These are phyloP conservation scores for Melipona beecheii DNA, from an alignment of 2,888 invertebrate genomes.

Conservation along the genomic window DNA sequence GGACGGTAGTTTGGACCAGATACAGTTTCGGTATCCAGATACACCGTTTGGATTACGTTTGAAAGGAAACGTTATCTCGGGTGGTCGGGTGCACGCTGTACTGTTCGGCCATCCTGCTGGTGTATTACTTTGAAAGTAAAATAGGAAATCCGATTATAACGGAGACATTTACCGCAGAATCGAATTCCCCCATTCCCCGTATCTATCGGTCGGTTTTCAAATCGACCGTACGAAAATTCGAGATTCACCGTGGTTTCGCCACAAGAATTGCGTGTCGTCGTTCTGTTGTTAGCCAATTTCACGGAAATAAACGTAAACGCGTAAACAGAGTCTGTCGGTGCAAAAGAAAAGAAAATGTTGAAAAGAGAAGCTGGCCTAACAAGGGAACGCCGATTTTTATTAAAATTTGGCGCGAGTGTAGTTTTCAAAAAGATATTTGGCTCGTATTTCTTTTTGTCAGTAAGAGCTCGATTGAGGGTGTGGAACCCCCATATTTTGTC, in stretches of 20 bases:
- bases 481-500: no score
- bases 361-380: no score
- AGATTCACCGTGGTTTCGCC: background rate
- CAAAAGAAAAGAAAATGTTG: no score
- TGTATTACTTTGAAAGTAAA: constrained; percentile 14
- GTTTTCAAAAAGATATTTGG: no score
- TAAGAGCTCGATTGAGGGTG: no score
- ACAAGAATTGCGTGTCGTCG: no score
- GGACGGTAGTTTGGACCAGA: background rate
- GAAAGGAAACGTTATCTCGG: constrained; percentile 13
- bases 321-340: no score
- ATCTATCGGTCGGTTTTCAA: background rate
- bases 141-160: background rate
- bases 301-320: no score
- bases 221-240: background rate
- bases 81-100: background rate
- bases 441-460: no score
- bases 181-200: background rate
- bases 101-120: background rate
- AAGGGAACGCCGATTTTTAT: no score
- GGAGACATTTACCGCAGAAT: background rate
- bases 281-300: no score
- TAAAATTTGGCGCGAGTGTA: no score
- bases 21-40: constrained; percentile 3
- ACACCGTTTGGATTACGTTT: constrained; percentile 12